A percentile compares a stretch with the other conserved stretches of the same genome.
These are phyloP conservation scores for Alectoris magna DNA, from an alignment of 2,797 vertebrate genomes.

Conservation along the genomic window DNA sequence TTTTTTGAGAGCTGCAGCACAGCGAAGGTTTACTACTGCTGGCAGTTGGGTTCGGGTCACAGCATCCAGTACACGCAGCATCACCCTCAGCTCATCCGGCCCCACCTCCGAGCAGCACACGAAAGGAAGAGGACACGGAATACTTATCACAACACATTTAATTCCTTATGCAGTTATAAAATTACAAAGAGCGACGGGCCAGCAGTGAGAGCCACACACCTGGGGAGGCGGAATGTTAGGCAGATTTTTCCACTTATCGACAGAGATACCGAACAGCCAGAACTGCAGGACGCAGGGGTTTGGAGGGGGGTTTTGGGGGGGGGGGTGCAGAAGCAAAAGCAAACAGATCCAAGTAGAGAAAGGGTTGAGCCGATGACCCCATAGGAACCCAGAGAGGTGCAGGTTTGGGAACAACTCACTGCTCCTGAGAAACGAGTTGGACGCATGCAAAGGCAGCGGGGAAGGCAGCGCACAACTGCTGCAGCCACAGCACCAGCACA, in stretches of 20 bases:
- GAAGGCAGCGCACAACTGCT: not conserved
- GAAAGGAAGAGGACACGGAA: not conserved
- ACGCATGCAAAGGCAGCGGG: not conserved
- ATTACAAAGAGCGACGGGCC: conserved; percentile 45
- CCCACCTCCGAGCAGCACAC: conserved; percentile 22
- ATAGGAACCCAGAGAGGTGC: not conserved
- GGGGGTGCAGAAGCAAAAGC: conserved; percentile 32
- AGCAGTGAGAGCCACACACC: conserved; percentile 1
- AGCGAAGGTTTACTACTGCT: not conserved
- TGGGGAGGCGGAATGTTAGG: conserved; percentile 21
- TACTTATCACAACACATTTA: conserved; percentile 66
- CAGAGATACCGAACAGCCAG: not conserved
- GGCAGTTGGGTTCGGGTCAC: not conserved
- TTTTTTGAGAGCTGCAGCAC: not conserved
- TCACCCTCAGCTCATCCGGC: not conserved
- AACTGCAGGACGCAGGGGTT: not conserved
- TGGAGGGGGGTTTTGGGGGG: not conserved
- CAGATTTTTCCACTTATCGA: not conserved
- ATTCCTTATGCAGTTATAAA: conserved; percentile 63
- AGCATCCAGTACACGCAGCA: accelerated
- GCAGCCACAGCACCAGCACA: conserved; percentile 15
- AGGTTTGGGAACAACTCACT: not conserved
- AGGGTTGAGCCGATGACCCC: not conserved
- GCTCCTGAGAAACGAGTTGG: not conserved
- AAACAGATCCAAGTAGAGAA: not conserved